These are phyloP conservation scores for Rhizomys pruinosus DNA, from an alignment of 2,113 vertebrate species.

Conservation along the genomic window DNA sequence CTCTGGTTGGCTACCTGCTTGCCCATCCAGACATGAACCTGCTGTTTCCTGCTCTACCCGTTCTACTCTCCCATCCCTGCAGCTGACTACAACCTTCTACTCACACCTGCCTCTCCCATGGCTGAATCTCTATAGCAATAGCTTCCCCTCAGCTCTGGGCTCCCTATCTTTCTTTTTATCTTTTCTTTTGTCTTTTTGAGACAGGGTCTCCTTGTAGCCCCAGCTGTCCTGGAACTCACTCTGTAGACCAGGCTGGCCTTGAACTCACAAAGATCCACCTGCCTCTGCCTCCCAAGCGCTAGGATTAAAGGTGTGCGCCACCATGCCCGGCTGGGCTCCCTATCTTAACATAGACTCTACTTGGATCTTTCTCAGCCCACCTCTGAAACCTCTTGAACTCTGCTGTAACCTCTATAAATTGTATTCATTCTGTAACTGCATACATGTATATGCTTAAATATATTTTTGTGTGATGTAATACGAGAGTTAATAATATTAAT, in stretches of 20 bases:
- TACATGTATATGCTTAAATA: neutral
- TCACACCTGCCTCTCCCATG: neutral
- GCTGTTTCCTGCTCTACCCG: neutral
- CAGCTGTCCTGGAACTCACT: too few species aligned
- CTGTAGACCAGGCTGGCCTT: too few species aligned
- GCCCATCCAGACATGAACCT: neutral
- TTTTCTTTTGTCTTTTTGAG: too few species aligned
- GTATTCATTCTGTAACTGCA: neutral
- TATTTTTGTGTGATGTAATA: too few species aligned
- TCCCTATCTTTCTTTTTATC: neutral
- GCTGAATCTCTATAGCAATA: neutral
- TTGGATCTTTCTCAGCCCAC: neutral
- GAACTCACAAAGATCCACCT: too few species aligned
- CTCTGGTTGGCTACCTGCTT: too few species aligned
- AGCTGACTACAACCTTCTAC: neutral
- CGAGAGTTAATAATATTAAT: neutral
- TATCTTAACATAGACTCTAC: neutral
- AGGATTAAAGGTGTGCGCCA: too few species aligned
- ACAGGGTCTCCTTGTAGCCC: too few species aligned
- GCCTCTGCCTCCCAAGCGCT: too few species aligned
- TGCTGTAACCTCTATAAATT: neutral
- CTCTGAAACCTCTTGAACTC: neutral
- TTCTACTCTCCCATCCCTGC: neutral
- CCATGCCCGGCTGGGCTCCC: neutral
- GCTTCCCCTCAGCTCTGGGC: neutral